These are phyloP conservation scores for Ormyrus rosae DNA, from an alignment of 2,888 invertebrate species.

Conservation along the genomic window DNA sequence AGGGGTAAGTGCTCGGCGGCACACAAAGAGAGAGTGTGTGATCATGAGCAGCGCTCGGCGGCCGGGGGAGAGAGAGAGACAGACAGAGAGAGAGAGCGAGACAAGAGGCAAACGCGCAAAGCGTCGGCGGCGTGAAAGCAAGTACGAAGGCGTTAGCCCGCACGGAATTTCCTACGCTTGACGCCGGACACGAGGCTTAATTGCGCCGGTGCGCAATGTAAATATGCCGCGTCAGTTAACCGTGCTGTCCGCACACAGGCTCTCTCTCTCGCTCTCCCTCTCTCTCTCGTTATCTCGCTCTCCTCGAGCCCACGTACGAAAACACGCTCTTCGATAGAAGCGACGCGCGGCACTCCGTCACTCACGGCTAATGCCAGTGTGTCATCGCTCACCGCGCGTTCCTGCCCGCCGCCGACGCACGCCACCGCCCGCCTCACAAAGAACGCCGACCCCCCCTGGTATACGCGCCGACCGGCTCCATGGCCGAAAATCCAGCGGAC, in stretches of 20 bases:
- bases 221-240: constrained; percentile 74
- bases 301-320: constrained; percentile 47
- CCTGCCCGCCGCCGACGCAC: not conserved
- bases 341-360: constrained; percentile 68
- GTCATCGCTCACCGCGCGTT: constrained; percentile 44
- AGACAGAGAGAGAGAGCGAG: not conserved
- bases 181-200: constrained; percentile 73
- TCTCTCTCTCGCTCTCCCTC: not conserved
- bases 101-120: constrained; percentile 30
- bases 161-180: constrained; percentile 70
- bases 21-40: no score
- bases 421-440: constrained; percentile 15
- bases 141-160: constrained; percentile 66
- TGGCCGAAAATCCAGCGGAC: not conserved
- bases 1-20: no score
- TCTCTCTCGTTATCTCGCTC: not conserved
- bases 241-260: constrained; percentile 63
- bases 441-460: not conserved
- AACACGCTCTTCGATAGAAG: constrained; percentile 57
- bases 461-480: not conserved
- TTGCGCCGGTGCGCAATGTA: constrained; percentile 73
- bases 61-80: not conserved
- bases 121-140: constrained; percentile 61
- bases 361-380: constrained; percentile 66
- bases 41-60: not conserved